These are phyloP conservation scores for Phalanger gymnotis DNA, from an alignment of 2,797 vertebrate species.

Conservation along the genomic window DNA sequence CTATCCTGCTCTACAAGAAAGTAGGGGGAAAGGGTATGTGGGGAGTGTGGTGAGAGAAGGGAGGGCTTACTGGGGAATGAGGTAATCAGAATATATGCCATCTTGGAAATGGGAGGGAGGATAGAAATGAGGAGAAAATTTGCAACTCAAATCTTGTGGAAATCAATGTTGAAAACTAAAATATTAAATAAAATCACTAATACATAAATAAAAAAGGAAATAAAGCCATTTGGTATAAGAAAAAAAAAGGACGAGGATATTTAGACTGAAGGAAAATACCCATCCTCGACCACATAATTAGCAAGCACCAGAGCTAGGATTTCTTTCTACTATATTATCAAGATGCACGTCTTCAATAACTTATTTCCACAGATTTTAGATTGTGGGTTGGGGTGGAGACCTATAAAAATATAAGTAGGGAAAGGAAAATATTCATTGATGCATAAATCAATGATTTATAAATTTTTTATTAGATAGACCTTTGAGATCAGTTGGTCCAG, in stretches of 20 bases:
- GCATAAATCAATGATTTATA: background rate
- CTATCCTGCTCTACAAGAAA: no score
- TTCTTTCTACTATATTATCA: background rate
- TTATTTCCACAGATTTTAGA: background rate
- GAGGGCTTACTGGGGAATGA: no score
- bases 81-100: no score
- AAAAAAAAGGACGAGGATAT: background rate
- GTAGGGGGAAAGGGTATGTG: no score
- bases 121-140: no score
- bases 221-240: no score
- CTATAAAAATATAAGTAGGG: background rate
- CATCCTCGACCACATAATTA: slow-evolving; percentile 12
- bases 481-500: background rate
- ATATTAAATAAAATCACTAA: no score
- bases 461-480: background rate
- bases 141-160: no score
- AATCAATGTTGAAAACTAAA: no score
- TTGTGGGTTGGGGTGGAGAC: background rate
- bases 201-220: no score
- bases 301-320: background rate
- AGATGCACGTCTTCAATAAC: background rate
- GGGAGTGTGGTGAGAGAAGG: no score
- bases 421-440: background rate
- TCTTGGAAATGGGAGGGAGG: no score
- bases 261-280: slow-evolving; percentile 19